A percentile compares a stretch with the other conserved stretches of the same genome.
Conservation (phyloP, 2,113 vertebrate species). For the Ailuropoda melanoleuca region DNA sequence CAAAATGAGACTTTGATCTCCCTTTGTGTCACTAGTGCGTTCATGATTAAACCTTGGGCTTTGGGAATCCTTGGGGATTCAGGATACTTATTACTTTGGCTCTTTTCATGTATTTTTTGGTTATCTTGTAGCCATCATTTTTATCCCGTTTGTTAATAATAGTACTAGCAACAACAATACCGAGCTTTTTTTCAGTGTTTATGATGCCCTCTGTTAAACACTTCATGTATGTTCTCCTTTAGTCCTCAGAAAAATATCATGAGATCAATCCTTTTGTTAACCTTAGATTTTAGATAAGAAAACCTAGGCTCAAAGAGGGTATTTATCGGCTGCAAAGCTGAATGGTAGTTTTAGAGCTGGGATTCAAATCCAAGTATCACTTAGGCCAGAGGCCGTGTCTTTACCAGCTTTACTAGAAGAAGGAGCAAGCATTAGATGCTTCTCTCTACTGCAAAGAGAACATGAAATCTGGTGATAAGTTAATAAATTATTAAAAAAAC, state of each 20-base stretch:
- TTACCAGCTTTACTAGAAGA: not conserved
- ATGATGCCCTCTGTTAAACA: not conserved
- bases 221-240: not conserved
- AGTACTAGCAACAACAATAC: not conserved
- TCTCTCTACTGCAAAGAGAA: not conserved
- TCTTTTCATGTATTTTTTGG: not conserved
- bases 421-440: not conserved
- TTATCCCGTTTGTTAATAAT: not conserved
- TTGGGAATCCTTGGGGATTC: not conserved
- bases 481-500: not conserved
- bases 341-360: not conserved
- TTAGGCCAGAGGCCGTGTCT: not conserved
- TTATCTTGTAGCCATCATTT: not conserved
- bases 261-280: not conserved
- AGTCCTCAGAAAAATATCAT: not conserved
- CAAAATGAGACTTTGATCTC: conserved; percentile 2
- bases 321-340: not conserved
- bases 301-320: not conserved
- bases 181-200: not conserved
- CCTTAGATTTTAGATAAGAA: not conserved
- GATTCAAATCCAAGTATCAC: not conserved
- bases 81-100: not conserved
- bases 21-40: not conserved
- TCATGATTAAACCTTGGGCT: not conserved
- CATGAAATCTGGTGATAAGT: not conserved